A percentile compares a stretch with the other conserved stretches of the same genome.
These are phyloP conservation scores for Monoplex corrugatus DNA, from an alignment of 2,888 invertebrate species.

Conservation along the genomic window DNA sequence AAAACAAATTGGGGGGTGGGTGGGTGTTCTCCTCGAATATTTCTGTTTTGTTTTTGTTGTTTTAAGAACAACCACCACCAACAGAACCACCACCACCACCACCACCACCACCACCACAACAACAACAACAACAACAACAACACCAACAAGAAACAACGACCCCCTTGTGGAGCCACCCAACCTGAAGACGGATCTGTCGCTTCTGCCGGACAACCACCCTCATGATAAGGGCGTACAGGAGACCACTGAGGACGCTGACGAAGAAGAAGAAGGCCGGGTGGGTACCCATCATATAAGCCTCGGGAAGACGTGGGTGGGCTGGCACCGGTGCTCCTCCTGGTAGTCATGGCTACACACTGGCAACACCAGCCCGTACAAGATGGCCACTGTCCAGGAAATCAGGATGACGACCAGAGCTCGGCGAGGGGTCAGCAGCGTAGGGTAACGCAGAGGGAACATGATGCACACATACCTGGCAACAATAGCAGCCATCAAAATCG, in stretches of 20 bases:
- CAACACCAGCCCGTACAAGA: slow-evolving; percentile 49
- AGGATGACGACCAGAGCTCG: slow-evolving; percentile 37
- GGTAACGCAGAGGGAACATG: slow-evolving; percentile 45
- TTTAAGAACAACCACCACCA: no score
- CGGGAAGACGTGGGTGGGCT: slow-evolving; percentile 45
- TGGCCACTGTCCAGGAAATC: slow-evolving; percentile 43
- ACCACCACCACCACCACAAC: no score
- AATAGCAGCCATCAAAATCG: no score
- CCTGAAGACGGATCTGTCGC: slow-evolving; percentile 20
- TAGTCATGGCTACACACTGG: slow-evolving; percentile 51
- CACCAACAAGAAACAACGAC: no score
- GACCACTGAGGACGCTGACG: slow-evolving; percentile 33
- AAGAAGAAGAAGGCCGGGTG: slow-evolving; percentile 49
- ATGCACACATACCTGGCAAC: slow-evolving; percentile 52
- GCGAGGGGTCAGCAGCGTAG: slow-evolving; percentile 24
- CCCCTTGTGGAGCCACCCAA: background rate
- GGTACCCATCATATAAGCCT: slow-evolving; percentile 48
- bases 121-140: no score
- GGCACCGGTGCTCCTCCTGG: slow-evolving; percentile 27
- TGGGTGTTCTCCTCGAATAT: no score
- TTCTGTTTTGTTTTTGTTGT: no score
- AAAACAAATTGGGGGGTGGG: no score
- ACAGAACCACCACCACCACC: no score
- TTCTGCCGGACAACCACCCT: slow-evolving; percentile 33
- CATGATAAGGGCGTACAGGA: slow-evolving; percentile 41